These are phyloP conservation scores for Poecile atricapillus DNA, from an alignment of 2,113 vertebrate genomes.

Conservation along the genomic window DNA sequence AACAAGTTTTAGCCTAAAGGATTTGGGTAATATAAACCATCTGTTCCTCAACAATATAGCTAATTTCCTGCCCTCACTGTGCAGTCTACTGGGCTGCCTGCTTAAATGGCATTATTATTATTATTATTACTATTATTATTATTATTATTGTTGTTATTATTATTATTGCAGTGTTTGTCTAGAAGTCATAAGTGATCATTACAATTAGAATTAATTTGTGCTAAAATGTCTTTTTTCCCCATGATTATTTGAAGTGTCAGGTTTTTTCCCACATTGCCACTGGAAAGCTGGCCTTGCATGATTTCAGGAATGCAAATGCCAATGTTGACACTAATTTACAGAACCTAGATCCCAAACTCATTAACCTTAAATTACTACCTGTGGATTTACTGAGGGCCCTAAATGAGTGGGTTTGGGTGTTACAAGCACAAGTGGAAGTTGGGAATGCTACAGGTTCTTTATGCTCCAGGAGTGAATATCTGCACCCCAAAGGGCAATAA, in stretches of 20 bases:
- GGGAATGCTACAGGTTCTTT: not conserved
- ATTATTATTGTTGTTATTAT: slow-evolving; percentile 23
- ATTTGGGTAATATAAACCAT: slow-evolving; percentile 88
- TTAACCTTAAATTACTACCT: not conserved
- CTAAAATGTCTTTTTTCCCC: not conserved
- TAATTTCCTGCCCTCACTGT: slow-evolving; percentile 79
- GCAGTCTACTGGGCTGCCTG: slow-evolving; percentile 72
- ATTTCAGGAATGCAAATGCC: not conserved
- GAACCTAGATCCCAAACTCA: not conserved
- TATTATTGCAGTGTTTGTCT: slow-evolving; percentile 61
- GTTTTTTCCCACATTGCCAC: not conserved
- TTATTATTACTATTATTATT: slow-evolving; percentile 5
- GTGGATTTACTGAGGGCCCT: not conserved
- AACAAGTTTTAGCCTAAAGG: slow-evolving; percentile 86
- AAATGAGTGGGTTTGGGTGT: not conserved
- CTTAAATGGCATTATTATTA: slow-evolving; percentile 57
- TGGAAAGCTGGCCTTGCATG: not conserved
- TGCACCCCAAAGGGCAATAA: not conserved
- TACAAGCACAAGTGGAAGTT: not conserved
- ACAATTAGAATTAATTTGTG: slow-evolving; percentile 50
- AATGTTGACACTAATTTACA: not conserved
- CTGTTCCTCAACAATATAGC: slow-evolving; percentile 85
- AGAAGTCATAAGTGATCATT: slow-evolving; percentile 56
- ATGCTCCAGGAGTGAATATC: not conserved
- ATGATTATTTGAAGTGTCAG: not conserved